Evolutionary conservation across 2,797 vertebrate genomes (phyloP), one percentile per base, ranked within the genome.

Genomic region (Leptodactylus fallax): DNA sequence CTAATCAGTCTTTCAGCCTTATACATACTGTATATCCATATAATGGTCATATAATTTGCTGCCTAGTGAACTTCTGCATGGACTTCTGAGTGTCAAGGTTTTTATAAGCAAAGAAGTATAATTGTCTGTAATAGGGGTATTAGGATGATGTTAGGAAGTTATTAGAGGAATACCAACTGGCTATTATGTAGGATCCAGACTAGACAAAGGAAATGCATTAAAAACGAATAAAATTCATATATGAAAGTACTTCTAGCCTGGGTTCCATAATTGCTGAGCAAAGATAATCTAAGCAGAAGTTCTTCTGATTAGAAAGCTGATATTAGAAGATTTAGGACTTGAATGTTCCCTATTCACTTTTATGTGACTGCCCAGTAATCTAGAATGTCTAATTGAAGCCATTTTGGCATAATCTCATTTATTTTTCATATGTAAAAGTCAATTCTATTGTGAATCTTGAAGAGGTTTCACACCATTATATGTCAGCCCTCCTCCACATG

Each of bases 71-170:
- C 77, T 55, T 56, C 60, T 79, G 2, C 65, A 72, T 13, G 21
- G 53, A 25, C 27, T 55, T 19, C 63, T 79, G 87, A 25, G 11
- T 47, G 47, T 83, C 25, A 5, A 79, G n/a, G 11, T 53, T 78
- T 60, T 51, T 58, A 60, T 71, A 47, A 25, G 23, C 27, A 72
- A 71, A 55, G 58, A n/a, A 36, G 12, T 25, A 80, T 85, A 85
- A 88, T 85, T 81, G 47, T 36, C 45, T 85, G 21, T 81, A 88
- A 88, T 85, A 85, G 27, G 81, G 63, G 81, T 79, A 88, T 88
- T 88, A 79, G 45, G 61, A 83, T 56, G 81, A 88, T 88, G 74
- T 85, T 45, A 88, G 87, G 87, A 88, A 85, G 82, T 85, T 88
- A 88, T 88, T 88, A 88, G 6, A 80, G 51, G 36, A 74, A 69